These are phyloP conservation scores for Chirona hameri DNA, from an alignment of 2,888 invertebrate species.

Conservation along the genomic window DNA sequence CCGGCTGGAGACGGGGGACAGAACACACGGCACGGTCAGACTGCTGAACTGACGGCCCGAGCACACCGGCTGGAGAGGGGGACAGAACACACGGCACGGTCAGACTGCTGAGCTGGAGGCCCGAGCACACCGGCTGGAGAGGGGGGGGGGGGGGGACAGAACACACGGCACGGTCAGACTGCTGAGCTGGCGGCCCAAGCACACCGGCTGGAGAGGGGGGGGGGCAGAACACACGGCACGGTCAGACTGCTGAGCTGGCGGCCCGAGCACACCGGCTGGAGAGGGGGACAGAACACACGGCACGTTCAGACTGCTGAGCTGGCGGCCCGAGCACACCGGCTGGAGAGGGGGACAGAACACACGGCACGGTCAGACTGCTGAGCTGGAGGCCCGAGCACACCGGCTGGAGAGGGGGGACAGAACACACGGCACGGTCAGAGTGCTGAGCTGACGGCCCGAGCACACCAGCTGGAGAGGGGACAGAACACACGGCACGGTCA, in stretches of 20 bases:
- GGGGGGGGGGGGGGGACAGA: too few relatives aligned
- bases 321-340: not conserved
- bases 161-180: conserved; percentile 51
- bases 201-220: too few relatives aligned
- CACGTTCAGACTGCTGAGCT: conserved; percentile 60
- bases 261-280: not conserved
- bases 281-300: too few relatives aligned
- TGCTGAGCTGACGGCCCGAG: conserved; percentile 53
- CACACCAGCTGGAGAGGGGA: conserved; percentile 63
- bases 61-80: too few relatives aligned
- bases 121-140: not conserved
- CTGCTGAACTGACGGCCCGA: conserved; percentile 54
- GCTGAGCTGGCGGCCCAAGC: conserved; percentile 52
- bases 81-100: conserved; percentile 43
- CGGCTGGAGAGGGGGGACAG: too few relatives aligned
- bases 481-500: conserved; percentile 66
- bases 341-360: too few relatives aligned
- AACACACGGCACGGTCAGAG: conserved; percentile 51
- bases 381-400: conserved; percentile 46
- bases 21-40: conserved; percentile 49
- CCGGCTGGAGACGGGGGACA: too few relatives aligned
- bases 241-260: conserved; percentile 59
- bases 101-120: conserved; percentile 57
- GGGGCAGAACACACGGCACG: not conserved
- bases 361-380: conserved; percentile 56